Conservation (phyloP, 2,888 invertebrate genomes). For the Cylloceria caligata region DNA sequence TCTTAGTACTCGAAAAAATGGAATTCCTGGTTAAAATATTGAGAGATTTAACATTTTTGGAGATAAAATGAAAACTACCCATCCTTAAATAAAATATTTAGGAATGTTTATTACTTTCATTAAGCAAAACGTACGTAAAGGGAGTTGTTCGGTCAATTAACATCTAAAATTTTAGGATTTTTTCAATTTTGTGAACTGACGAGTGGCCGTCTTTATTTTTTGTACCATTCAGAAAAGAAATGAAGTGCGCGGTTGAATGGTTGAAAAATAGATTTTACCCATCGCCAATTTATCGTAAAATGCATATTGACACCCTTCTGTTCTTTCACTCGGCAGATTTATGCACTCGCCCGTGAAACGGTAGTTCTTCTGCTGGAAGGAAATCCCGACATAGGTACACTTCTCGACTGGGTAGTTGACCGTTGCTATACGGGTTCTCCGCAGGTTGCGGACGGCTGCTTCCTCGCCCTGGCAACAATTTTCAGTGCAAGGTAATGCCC, state of each 20-base stretch:
- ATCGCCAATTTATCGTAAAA: slow-evolving; percentile 17
- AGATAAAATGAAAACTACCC: no score
- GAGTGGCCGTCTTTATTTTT: no score
- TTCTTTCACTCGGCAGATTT: slow-evolving; percentile 87
- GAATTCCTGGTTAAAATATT: no score
- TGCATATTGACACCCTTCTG: background rate
- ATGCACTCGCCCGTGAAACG: slow-evolving; percentile 96
- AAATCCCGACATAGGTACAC: slow-evolving; percentile 95
- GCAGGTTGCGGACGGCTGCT: slow-evolving; percentile 98
- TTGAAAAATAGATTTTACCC: background rate
- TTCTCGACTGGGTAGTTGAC: slow-evolving; percentile 99
- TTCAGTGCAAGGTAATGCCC: slow-evolving; percentile 94
- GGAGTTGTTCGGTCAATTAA: no score
- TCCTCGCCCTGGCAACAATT: slow-evolving; percentile 97
- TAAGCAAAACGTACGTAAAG: no score
- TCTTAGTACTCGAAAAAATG: no score
- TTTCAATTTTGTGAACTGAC: slow-evolving; percentile 6
- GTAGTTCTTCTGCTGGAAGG: slow-evolving; percentile 97
- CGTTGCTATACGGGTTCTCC: slow-evolving; percentile 97
- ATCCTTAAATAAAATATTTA: no score
- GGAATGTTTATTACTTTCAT: no score
- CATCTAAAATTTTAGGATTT: no score
- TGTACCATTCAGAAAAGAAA: no score
- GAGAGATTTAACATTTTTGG: no score
- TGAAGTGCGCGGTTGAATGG: background rate